Percentiles rank a stretch among this genome's conserved stretches.
These are phyloP conservation scores for Rhynchophorus ferrugineus DNA, from an alignment of 1,140 invertebrate species.

Conservation along the genomic window DNA sequence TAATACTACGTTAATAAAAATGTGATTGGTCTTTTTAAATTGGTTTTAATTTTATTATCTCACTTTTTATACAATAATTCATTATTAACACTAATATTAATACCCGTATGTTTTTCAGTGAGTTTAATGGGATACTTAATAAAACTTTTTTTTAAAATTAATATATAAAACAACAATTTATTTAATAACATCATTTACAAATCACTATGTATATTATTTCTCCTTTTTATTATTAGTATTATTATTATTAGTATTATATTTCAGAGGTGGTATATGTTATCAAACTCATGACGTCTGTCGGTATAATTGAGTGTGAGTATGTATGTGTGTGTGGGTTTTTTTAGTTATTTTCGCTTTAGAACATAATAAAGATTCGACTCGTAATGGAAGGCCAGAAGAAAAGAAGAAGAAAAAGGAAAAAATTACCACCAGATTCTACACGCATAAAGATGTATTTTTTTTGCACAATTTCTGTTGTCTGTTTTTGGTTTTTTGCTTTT, in stretches of 20 bases:
- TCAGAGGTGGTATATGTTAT: too few relatives aligned
- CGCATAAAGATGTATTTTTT: too few relatives aligned
- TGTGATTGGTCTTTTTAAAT: neutral
- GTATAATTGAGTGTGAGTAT: too few relatives aligned
- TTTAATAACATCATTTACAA: conserved; percentile 10
- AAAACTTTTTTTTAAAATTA: neutral
- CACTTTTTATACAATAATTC: neutral
- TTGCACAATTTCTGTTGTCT: too few relatives aligned
- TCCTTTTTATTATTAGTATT: conserved; percentile 1
- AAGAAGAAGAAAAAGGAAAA: too few relatives aligned
- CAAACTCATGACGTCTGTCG: too few relatives aligned
- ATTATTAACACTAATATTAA: neutral
- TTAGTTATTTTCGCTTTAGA: too few relatives aligned
- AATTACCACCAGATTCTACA: too few relatives aligned
- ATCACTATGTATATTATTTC: conserved; percentile 1
- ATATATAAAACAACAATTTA: neutral
- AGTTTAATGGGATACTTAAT: neutral
- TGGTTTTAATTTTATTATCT: neutral
- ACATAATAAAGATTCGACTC: too few relatives aligned
- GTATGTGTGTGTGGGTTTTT: too few relatives aligned
- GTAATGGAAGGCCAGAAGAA: too few relatives aligned
- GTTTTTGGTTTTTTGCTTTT: too few relatives aligned
- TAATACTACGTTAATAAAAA: neutral
- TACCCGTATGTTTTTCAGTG: neutral
- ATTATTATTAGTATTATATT: neutral